A percentile compares a stretch with the other conserved stretches of the same genome.
Evolutionary conservation across 2,113 vertebrate genomes (phyloP).

Genomic region (Neolamprologus caudopunctatus): DNA sequence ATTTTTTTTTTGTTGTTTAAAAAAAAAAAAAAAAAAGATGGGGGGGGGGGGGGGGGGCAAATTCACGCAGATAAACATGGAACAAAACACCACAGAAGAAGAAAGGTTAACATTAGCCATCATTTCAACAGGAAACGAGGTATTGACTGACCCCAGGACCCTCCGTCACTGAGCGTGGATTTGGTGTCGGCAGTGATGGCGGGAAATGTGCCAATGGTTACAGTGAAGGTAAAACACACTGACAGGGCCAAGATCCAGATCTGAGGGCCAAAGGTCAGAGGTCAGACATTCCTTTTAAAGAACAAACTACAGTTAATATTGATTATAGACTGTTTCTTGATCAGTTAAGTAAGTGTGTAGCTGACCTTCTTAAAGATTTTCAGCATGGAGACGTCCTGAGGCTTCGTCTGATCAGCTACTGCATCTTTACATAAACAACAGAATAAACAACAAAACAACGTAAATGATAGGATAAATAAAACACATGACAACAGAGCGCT

Average conservation of each 20-base stretch:
- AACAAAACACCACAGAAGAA: not conserved
- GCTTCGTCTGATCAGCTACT: not conserved
- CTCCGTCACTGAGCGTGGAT: constrained; percentile 46
- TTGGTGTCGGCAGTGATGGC: constrained; percentile 75
- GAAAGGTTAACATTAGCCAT: not conserved
- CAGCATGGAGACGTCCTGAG: constrained; percentile 10
- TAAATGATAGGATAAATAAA: not conserved
- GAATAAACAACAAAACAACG: not conserved
- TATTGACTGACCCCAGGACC: constrained; percentile 50
- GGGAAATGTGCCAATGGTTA: constrained; percentile 87
- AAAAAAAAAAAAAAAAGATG: no score
- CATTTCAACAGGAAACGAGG: not conserved
- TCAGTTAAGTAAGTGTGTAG: not conserved
- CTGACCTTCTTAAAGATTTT: constrained; percentile 55
- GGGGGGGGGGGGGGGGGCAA: no score
- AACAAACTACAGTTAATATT: not conserved
- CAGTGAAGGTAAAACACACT: constrained; percentile 82
- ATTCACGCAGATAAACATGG: not conserved
- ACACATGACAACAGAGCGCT: not conserved
- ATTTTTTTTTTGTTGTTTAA: no score
- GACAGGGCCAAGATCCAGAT: constrained; percentile 81
- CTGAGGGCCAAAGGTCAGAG: constrained; percentile 51
- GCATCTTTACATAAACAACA: not conserved
- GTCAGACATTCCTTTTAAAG: not conserved
- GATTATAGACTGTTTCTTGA: not conserved